Evolutionary conservation across 1,140 invertebrate genomes (phyloP), one percentile per base, ranked within the genome.

Genomic region (Bombus sibiricus): DNA sequence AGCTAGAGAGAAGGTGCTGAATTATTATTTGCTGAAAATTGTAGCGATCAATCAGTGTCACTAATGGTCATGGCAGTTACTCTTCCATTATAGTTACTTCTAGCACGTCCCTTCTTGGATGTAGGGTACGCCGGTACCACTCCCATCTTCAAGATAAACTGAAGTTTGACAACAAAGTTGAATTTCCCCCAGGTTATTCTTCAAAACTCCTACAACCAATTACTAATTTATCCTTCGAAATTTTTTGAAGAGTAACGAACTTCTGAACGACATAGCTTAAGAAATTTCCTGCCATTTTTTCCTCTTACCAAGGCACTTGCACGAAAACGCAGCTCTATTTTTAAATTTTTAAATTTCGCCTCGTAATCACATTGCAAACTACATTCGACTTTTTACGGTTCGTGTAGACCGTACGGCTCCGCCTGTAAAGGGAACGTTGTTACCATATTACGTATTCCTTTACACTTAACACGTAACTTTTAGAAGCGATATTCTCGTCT

Each of bases 291-390:
- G 6, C n/a, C 5, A 47, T 64, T 32, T 47, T 8, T 53, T 0
- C 0, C 18, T 6, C 6, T 64, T 32, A 8, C 13, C n/a, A n/a
- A n/a, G 13, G 5, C n/a, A 15, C 0, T 64, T 32, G 0, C n/a
- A 32, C 13, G 62, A 8, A 15, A 64, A 62, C 3, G 62, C 13
- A 12, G 2, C 28, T 6, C 5, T n/a, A 6, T 64, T 32, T 32
- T 64, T 18, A 18, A 64, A 32, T 18, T 32, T 18, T 6, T 6
- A 32, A n/a, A 32, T 32, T 32, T 32, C n/a, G 2, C 1, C 5
- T 18, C n/a, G 13, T n/a, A 8, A 32, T 64, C n/a, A 32, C 62
- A 18, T 15, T 1, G 5, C n/a, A 15, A 32, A 32, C n/a, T 32
- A 32, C 13, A 1, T 13, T 32, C 5, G 1, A 32, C n/a, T 8